A percentile compares a stretch with the other conserved stretches of the same genome.
These are phyloP conservation scores for Melipona quadrifasciata DNA, from an alignment of 1,140 invertebrate species.

Conservation along the genomic window DNA sequence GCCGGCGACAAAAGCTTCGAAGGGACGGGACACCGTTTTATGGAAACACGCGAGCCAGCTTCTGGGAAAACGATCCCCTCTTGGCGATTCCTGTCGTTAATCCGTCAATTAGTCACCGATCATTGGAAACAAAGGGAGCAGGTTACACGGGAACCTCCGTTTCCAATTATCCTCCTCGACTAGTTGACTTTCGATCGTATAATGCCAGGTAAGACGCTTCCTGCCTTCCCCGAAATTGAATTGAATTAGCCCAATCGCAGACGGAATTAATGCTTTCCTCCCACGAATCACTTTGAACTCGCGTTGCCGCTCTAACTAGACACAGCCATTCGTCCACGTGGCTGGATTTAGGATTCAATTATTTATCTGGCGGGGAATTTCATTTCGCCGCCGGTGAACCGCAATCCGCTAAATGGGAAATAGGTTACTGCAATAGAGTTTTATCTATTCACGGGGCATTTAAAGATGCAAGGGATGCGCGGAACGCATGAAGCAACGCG, in stretches of 20 bases:
- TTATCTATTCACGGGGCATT: no score
- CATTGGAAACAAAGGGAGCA: slow-evolving; percentile 6
- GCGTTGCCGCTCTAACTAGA: background rate
- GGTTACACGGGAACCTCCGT: background rate
- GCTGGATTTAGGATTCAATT: no score
- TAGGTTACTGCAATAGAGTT: no score
- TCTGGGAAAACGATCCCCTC: slow-evolving; percentile 21
- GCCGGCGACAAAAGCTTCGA: background rate
- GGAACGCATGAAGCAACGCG: no score
- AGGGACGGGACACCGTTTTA: background rate
- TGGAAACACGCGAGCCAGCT: background rate
- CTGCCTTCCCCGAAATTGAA: background rate
- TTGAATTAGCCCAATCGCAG: slow-evolving; percentile 29
- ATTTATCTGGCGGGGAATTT: no score
- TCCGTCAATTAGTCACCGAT: slow-evolving; percentile 50
- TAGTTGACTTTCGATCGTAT: background rate
- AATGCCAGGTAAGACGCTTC: slow-evolving; percentile 17
- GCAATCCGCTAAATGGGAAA: no score
- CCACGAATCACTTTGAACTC: slow-evolving; percentile 7
- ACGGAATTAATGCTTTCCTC: slow-evolving; percentile 7
- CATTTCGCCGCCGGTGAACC: no score
- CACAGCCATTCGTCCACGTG: no score
- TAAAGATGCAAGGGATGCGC: no score
- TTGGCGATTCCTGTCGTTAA: slow-evolving; percentile 2
- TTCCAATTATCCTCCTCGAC: background rate